Evolutionary conservation across 1,140 invertebrate genomes (phyloP).

Genomic region (Glomeris maerens): DNA sequence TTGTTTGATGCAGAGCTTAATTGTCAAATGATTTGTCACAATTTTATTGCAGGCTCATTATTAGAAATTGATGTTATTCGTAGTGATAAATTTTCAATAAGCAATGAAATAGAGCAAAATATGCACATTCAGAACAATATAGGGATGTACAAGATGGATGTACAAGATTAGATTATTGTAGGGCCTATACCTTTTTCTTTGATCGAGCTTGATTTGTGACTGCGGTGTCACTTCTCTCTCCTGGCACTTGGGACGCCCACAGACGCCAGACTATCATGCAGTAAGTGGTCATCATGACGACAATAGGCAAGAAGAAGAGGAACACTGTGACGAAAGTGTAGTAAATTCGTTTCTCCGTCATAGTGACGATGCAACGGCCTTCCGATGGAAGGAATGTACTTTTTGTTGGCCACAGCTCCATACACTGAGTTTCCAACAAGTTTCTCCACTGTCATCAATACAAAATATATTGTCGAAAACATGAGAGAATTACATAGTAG

Average conservation of each 20-base stretch:
- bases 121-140: not conserved
- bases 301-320: conserved; percentile 33
- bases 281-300: conserved; percentile 33
- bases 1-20: no score
- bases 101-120: not conserved
- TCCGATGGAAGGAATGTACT: conserved; percentile 9
- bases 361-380: conserved; percentile 15
- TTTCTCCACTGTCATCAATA: conserved; percentile 17
- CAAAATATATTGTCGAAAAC: not conserved
- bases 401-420: conserved; percentile 17
- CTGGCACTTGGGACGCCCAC: conserved; percentile 20
- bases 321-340: conserved; percentile 32
- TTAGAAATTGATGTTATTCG: no score
- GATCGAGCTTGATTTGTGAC: conserved; percentile 19
- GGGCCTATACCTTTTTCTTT: conserved; percentile 21
- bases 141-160: not conserved
- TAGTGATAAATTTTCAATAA: not conserved
- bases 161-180: no score
- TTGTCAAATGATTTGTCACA: no score
- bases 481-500: no score
- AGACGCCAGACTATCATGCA: conserved; percentile 30
- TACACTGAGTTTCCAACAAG: conserved; percentile 12
- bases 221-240: conserved; percentile 18
- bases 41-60: no score
- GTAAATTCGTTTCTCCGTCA: conserved; percentile 25